Base-by-base conservation (phyloP, 2,797 vertebrate genomes). In the Sebastes steindachneri region DNA sequence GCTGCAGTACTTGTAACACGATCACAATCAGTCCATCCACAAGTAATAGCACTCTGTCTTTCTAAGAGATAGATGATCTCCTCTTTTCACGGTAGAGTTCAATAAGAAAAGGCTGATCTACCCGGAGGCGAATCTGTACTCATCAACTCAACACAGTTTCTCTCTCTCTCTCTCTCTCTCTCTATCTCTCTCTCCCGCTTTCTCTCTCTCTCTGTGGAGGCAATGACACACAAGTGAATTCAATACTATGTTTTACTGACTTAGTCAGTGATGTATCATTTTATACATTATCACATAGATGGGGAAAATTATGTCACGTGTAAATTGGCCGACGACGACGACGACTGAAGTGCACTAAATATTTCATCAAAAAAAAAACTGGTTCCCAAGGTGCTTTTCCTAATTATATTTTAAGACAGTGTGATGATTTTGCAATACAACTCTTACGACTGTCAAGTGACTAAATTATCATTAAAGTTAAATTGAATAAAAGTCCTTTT, bases 81-180 rank as follows among this genome's bases (percentile, higher is more conserved):
- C 64, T 59, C 71, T 82, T 68, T 68, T 67, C 81, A 87, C 79
- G 55, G 70, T 2, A 26, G 80, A 89, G 84, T 82, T 89, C 86
- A 92, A 86, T 89, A 83, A 88, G 71, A 68, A 78, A 80, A 76
- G 71, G 63, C 75, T 35, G 75, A 87, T 86, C 79, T 57, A 82
- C 81, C 89, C 89, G 68, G 69, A 75, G 75, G 91, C 73, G 31
- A 82, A 69, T 83, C 82, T 79, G 73, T 62, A 10, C 82, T 86
- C 90, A 85, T 85, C 79, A 75, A 29, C 79, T 79, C 82, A 60
- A 68, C 85, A 64, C 48, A 31, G 59, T 63, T 78, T 59, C 19
- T 59, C 73, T 45, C 59, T 29, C 28, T 58, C 73, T 41, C 58
- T 28, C 26, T 58, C 37, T 19, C 19, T 55, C 35, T 19, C 1